These are phyloP conservation scores for Axinella damicornis DNA, from an alignment of 37 sponge, comb jelly and placozoan genomes.

Conservation along the genomic window DNA sequence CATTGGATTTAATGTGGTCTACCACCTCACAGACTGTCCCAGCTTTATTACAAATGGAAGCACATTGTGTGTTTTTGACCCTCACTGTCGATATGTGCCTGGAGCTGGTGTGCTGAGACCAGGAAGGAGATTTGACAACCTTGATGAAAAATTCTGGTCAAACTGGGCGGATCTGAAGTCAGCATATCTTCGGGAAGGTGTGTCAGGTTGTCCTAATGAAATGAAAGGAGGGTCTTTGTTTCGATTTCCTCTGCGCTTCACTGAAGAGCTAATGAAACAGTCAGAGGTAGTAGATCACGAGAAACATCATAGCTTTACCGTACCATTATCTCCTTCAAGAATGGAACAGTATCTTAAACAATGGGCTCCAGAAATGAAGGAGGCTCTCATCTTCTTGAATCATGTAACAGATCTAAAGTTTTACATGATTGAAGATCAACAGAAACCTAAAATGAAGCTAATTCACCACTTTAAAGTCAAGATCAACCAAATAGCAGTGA, in stretches of 20 bases:
- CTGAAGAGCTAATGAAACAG: constrained; percentile 12
- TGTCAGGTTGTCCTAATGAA: neutral
- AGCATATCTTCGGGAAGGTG: constrained; percentile 15
- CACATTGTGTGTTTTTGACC: constrained; percentile 69
- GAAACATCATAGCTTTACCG: neutral
- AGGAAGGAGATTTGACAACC: constrained; percentile 13
- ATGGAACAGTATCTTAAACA: constrained; percentile 23
- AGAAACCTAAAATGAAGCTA: neutral
- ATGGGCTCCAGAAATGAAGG: constrained; percentile 59
- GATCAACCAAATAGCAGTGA: neutral
- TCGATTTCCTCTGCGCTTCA: constrained; percentile 45
- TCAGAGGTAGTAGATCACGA: constrained; percentile 18
- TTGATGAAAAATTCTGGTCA: constrained; percentile 45
- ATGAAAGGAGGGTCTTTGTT: constrained; percentile 42
- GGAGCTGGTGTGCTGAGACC: constrained; percentile 19
- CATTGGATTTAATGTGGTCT: constrained; percentile 85
- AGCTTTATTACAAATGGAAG: constrained; percentile 65
- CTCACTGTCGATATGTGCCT: constrained; percentile 41
- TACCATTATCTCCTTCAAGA: constrained; percentile 2
- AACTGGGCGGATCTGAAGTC: constrained; percentile 22
- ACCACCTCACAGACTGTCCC: constrained; percentile 86
- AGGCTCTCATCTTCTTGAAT: constrained; percentile 54
- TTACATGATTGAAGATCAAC: constrained; percentile 13
- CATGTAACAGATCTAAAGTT: constrained; percentile 49
- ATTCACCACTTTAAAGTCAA: neutral